A percentile compares a stretch with the other conserved stretches of the same genome.
Evolutionary conservation across 2,113 vertebrate genomes (phyloP).

Genomic region (Ictalurus furcatus): DNA sequence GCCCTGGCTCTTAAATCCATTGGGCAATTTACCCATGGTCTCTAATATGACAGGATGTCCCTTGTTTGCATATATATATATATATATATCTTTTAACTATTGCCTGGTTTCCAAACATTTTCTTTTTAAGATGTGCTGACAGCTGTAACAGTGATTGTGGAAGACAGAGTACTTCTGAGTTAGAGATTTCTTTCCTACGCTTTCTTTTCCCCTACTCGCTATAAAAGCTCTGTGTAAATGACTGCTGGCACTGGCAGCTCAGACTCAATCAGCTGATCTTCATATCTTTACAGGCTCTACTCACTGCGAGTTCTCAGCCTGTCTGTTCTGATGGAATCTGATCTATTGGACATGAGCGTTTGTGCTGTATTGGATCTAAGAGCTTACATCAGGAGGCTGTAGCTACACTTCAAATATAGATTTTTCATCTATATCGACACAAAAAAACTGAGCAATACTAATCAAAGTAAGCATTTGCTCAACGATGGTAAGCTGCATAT

Average conservation of each 20-base stretch:
- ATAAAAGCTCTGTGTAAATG: constrained; percentile 42
- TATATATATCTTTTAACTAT: constrained; percentile 30
- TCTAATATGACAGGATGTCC: constrained; percentile 50
- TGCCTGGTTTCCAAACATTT: not conserved
- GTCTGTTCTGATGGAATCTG: constrained; percentile 45
- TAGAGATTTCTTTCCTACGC: constrained; percentile 29
- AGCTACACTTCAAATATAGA: constrained; percentile 65
- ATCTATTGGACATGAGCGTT: constrained; percentile 50
- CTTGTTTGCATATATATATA: constrained; percentile 39
- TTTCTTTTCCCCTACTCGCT: constrained; percentile 9
- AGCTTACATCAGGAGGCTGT: constrained; percentile 42
- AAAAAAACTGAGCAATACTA: constrained; percentile 22
- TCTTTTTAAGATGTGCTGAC: constrained; percentile 31
- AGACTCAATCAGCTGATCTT: constrained; percentile 52
- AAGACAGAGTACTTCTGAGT: constrained; percentile 34
- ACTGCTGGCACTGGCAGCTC: constrained; percentile 39
- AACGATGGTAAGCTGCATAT: constrained; percentile 42
- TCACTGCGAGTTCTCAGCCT: constrained; percentile 26
- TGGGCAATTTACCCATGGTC: constrained; percentile 45
- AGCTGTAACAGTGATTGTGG: constrained; percentile 40
- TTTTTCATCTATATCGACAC: constrained; percentile 65
- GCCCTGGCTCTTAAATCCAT: constrained; percentile 41
- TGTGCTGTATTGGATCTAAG: constrained; percentile 49
- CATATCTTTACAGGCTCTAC: constrained; percentile 46
- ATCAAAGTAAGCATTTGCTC: constrained; percentile 39